These are phyloP conservation scores for Zaprionus nigranus DNA, from an alignment of 1,140 invertebrate species.

Conservation along the genomic window DNA sequence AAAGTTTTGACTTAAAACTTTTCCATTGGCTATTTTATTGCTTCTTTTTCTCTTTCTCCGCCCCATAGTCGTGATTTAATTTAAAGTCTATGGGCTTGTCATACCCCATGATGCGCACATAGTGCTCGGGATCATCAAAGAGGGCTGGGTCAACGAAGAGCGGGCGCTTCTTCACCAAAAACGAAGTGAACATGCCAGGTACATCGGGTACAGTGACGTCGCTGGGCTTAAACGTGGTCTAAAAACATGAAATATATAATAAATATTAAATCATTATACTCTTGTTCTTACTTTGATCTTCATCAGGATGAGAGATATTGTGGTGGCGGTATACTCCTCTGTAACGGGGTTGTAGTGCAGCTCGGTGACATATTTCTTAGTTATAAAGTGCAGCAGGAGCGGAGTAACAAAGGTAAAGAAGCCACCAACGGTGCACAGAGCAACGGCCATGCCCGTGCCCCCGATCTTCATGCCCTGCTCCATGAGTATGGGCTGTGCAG, in stretches of 20 bases:
- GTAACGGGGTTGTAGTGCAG: slow-evolving; percentile 89
- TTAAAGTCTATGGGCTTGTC: slow-evolving; percentile 95
- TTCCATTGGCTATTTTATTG: slow-evolving; percentile 44
- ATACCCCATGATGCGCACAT: slow-evolving; percentile 94
- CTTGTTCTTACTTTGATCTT: slow-evolving; percentile 86
- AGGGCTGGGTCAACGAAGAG: slow-evolving; percentile 90
- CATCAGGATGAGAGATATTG: slow-evolving; percentile 88
- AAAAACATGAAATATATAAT: slow-evolving; percentile 29
- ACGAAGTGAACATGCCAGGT: slow-evolving; percentile 92
- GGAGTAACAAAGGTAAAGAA: slow-evolving; percentile 94
- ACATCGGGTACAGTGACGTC: slow-evolving; percentile 92
- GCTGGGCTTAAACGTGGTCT: slow-evolving; percentile 90
- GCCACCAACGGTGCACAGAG: slow-evolving; percentile 88
- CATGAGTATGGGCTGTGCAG: slow-evolving; percentile 90
- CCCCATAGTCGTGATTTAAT: slow-evolving; percentile 73
- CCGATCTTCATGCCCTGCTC: slow-evolving; percentile 86
- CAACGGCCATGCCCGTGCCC: slow-evolving; percentile 86
- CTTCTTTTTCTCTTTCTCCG: slow-evolving; percentile 37
- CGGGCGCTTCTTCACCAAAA: slow-evolving; percentile 88
- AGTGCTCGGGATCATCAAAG: slow-evolving; percentile 90
- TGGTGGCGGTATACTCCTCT: slow-evolving; percentile 89
- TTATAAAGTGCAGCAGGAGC: slow-evolving; percentile 91
- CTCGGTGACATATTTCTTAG: slow-evolving; percentile 93
- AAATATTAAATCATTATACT: not conserved
- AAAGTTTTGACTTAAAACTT: not conserved